Conservation (phyloP, 1,140 invertebrate species). For the Ericerus pela region DNA sequence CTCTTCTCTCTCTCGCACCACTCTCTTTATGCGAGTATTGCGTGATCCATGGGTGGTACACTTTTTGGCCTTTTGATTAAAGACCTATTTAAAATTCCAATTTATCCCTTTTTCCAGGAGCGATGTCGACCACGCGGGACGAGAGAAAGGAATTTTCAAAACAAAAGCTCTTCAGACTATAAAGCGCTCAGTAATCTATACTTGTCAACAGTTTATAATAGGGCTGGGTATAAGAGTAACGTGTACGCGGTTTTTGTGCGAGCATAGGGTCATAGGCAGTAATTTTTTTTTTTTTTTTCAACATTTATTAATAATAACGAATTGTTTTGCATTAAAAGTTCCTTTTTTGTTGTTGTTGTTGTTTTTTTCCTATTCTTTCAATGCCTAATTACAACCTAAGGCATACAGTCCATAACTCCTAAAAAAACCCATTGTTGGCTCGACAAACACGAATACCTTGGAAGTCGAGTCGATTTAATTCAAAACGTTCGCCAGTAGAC, state of each 20-base stretch:
- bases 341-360: background rate
- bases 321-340: background rate
- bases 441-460: background rate
- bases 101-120: slow-evolving; percentile 5
- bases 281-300: background rate
- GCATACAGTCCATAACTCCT: too few relatives aligned
- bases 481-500: too few relatives aligned
- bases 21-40: slow-evolving; percentile 7
- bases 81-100: slow-evolving; percentile 12
- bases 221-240: too few relatives aligned
- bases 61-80: slow-evolving; percentile 12
- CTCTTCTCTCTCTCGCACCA: too few relatives aligned
- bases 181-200: slow-evolving; percentile 7
- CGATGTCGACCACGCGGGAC: background rate
- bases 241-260: too few relatives aligned
- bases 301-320: background rate
- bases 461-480: background rate
- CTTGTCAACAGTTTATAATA: slow-evolving; percentile 10
- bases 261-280: background rate
- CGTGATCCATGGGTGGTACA: slow-evolving; percentile 10
- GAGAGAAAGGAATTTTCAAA: background rate
- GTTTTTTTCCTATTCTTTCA: background rate
- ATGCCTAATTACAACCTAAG: background rate
- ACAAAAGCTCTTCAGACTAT: background rate
- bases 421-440: too few relatives aligned